Evolutionary conservation across 2,888 invertebrate species (phyloP), one percentile per base, ranked within the genome.

Genomic region (Dysmachus trigonus): DNA sequence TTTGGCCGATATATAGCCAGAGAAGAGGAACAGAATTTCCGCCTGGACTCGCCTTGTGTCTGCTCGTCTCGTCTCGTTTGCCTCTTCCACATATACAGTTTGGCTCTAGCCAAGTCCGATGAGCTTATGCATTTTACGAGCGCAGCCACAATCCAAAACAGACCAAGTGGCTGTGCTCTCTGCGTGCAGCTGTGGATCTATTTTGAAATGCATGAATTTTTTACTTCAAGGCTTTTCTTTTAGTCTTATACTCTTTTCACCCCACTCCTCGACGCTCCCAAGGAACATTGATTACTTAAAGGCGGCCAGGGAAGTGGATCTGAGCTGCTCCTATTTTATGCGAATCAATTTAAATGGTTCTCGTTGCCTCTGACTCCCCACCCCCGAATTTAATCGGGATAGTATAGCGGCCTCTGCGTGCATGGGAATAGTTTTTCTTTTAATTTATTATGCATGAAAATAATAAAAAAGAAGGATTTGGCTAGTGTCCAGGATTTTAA

Each of bases 141-240:
- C 18, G 62, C 62, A 62, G 27, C 62, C 62, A 62, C 27, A 10
- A 62, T 62, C 62, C 62, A 62, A 62, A 62, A 62, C 62, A 62
- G 62, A 62, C 62, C 62, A 62, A 62, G 22, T 62, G 62, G 62
- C 62, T 62, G 22, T n/a, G 47, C 18, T 47, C 35, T 38, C 41
- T 76, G 76, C 76, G 76, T 76, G 76, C 76, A 76, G 38, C 76
- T 76, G 76, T 76, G 41, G 38, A 30, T 77, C 77, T 47, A 77
- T 47, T 77, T 77, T 77, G 47, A 77, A 77, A 77, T 77, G 77
- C 77, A 77, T 77, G 47, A 30, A 77, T 77, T 77, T 62, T 62
- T 62, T 77, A 41, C 15, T 27, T 77, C 30, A 77, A 77, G 47
- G 77, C n/a, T 77, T 51, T 77, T 47, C 30, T 47, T 77, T 47